Base-by-base conservation (phyloP, 30 jellyfish, hydroid and myxozoan species). In the Aurelia sp. region DNA sequence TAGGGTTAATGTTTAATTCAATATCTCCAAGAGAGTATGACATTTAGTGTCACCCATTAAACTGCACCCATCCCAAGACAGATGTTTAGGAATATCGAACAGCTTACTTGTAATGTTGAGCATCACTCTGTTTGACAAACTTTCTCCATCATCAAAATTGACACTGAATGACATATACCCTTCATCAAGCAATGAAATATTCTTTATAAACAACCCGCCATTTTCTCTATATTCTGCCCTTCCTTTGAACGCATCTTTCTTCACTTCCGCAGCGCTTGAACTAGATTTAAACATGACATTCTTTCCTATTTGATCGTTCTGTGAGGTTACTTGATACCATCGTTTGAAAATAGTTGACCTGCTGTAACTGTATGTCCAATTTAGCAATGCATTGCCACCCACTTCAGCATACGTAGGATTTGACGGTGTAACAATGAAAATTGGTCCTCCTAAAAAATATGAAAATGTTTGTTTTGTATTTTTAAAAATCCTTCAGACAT, bases 151-250 rank as follows among this genome's bases (percentile, higher is more conserved):
- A 8, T 31, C 74, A 59, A 86, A 86, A 44, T 86, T 80, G 13
- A 78, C 96, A 35, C 30, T 60, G 74, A 75, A 86, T 24, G 80
- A 12, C 20, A 86, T 75, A 74, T 63, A 86, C n/a, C 96, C 90
- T 68, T 86, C 96, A 57, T 86, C 96, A 16, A 13, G 27, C 69
- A 86, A 27, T 3, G 86, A 68, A 6, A 86, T 57, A 40, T 76
- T 75, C 60, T 58, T 66, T 41, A 86, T 35, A 48, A 74, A 16
- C 22, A 86, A 21, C 21, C 80, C 78, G 11, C 82, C 96, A 62
- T 75, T 69, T 24, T 55, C 84, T 35, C 35, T 60, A 47, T 20
- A 86, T 51, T 65, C 90, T 9, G 78, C 65, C n/a, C 96, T 62
- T 17, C 96, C 96, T 33, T 55, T 21, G 41, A 24, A 86, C 13